Evolutionary conservation across 2,797 vertebrate genomes (phyloP), one percentile per base, ranked within the genome.

Genomic region (Lithobates sylvaticus): DNA sequence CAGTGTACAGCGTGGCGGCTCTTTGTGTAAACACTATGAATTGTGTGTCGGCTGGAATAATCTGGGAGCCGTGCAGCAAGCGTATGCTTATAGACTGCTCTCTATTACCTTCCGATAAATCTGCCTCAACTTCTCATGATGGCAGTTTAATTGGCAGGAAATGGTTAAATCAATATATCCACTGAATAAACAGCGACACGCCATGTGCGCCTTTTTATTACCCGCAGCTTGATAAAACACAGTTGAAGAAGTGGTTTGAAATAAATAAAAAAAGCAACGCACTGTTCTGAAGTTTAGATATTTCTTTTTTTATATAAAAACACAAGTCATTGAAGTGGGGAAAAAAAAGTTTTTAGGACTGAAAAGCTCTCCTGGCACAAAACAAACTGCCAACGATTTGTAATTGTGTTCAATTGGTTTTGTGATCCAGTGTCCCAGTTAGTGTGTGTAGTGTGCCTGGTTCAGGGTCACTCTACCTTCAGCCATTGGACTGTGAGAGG

Each of bases 11-110:
- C 29, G 8, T 29, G 80, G 54, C 47, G 44, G 81, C 71, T 69
- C 81, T 50, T 47, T 75, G 16, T 75, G 16, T 75, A 83, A 83
- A 83, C 71, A 75, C 3, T 64, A n/a, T 6, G 61, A 26, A 13
- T 10, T 12, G 32, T 16, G 50, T 34, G 44, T 23, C 18, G 39
- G 34, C 32, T 76, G 47, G n/a, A 16, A 26, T 7, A 44, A 42
- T 15, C n/a, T 23, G 23, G 23, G 23, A 64, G 21, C 61, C 0
- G 61, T n/a, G 21, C 54, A 3, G 16, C 16, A 9, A 61, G 32
- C 23, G 27, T 67, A 18, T 67, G 12, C 61, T 64, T 2, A 64
- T 26, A 64, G 61, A 26, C 61, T n/a, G 58, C 9, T 64, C 58
- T 64, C 58, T n/a, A 64, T 64, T 64, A 64, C 58, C 58, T 23